Conservation (phyloP, 2,797 vertebrate species). For the Bovichtus variegatus region DNA sequence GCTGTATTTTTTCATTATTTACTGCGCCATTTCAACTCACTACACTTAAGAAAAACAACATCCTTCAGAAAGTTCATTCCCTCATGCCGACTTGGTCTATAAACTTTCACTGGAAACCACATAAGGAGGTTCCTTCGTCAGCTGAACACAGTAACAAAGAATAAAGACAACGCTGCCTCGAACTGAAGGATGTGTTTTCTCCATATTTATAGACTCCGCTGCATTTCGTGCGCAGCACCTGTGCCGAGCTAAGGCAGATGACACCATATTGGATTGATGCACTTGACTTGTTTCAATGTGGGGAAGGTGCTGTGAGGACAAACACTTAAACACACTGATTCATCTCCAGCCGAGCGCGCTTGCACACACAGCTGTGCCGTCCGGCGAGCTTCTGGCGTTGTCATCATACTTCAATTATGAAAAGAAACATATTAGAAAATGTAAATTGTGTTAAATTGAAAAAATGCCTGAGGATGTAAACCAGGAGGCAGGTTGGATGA, state of each 20-base stretch:
- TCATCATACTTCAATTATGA: conserved; percentile 85
- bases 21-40: conserved; percentile 28
- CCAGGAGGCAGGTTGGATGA: conserved; percentile 19
- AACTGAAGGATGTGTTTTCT: background rate
- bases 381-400: conserved; percentile 73
- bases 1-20: conserved; percentile 15
- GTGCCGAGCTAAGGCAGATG: conserved; percentile 87
- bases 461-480: conserved; percentile 48
- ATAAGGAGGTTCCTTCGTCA: conserved; percentile 35
- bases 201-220: conserved; percentile 18
- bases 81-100: conserved; percentile 13
- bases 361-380: conserved; percentile 75
- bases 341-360: conserved; percentile 78
- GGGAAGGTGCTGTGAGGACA: conserved; percentile 86
- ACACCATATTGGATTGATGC: conserved; percentile 93
- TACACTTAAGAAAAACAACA: conserved; percentile 46
- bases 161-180: background rate
- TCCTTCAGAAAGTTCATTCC: conserved; percentile 38
- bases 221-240: conserved; percentile 83
- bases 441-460: conserved; percentile 72
- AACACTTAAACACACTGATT: conserved; percentile 83
- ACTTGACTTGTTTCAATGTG: conserved; percentile 89
- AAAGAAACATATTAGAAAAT: conserved; percentile 68
- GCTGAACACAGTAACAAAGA: background rate
- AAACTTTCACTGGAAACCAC: conserved; percentile 46